phyloP scores from a whole-genome alignment of 2,888 invertebrate genomes.

The Drosophila rubida region DNA sequence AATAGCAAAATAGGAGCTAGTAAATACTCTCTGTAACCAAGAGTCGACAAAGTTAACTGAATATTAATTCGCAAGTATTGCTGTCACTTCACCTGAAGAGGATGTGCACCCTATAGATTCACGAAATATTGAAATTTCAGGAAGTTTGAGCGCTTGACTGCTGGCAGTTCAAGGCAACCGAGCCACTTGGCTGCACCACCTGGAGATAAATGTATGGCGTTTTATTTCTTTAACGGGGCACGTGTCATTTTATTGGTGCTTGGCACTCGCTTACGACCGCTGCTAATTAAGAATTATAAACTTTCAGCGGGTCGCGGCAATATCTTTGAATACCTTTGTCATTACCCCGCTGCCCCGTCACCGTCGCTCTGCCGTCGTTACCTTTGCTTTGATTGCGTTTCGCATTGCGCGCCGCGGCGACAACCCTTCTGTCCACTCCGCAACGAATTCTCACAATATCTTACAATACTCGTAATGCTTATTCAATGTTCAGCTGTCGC shows the following conservation, averaged over 20 bases:
- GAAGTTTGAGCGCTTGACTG: not conserved
- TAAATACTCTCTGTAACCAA: no score
- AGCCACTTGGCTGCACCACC: not conserved
- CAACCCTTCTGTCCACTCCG: slow-evolving; percentile 22
- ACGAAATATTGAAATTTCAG: not conserved
- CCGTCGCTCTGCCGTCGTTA: slow-evolving; percentile 2
- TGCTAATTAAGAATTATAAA: slow-evolving; percentile 58
- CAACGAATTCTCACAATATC: slow-evolving; percentile 40
- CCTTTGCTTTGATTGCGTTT: slow-evolving; percentile 18
- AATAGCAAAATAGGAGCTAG: no score
- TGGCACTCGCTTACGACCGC: not conserved
- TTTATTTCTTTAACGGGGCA: not conserved
- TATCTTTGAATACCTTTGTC: slow-evolving; percentile 28
- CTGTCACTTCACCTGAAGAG: no score
- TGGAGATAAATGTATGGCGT: not conserved
- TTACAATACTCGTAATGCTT: slow-evolving; percentile 65
- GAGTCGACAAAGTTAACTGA: no score
- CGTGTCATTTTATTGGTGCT: slow-evolving; percentile 20
- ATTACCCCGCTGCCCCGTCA: not conserved
- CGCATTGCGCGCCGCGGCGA: slow-evolving; percentile 19
- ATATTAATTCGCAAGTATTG: no score
- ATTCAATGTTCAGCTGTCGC: slow-evolving; percentile 72
- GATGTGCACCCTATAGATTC: not conserved
- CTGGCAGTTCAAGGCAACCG: not conserved
- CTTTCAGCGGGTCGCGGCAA: slow-evolving; percentile 28